phyloP scores from a whole-genome alignment of 2,797 vertebrate species.

The Delichon dasypus region DNA sequence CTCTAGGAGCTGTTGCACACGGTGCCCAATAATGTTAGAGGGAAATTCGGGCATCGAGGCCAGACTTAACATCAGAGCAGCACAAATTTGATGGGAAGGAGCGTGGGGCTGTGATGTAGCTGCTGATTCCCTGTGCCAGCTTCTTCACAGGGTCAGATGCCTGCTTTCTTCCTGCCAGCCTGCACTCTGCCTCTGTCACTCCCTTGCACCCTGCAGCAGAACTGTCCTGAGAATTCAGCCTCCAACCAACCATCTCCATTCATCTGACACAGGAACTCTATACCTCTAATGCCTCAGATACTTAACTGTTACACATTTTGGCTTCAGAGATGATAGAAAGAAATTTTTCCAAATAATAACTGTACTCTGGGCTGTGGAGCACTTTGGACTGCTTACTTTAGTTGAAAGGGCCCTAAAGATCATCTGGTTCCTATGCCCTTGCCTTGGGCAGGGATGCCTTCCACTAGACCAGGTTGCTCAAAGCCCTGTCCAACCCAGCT shows the following conservation, averaged over 20 bases:
- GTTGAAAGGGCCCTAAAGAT: not conserved
- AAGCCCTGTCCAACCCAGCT: not conserved
- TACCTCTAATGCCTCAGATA: not conserved
- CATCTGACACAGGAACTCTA: not conserved
- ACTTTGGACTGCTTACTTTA: not conserved
- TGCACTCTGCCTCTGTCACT: not conserved
- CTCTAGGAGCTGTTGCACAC: not conserved
- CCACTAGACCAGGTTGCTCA: not conserved
- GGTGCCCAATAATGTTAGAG: not conserved
- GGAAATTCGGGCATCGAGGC: not conserved
- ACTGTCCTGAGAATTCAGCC: not conserved
- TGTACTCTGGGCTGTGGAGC: not conserved
- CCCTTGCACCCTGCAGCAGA: not conserved
- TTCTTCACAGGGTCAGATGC: accelerated
- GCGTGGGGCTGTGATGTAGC: accelerated
- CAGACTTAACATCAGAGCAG: not conserved
- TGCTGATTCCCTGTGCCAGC: not conserved
- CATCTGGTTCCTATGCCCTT: not conserved
- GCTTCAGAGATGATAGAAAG: not conserved
- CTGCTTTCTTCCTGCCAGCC: not conserved
- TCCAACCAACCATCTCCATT: not conserved
- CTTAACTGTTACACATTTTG: not conserved
- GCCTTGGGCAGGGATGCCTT: not conserved
- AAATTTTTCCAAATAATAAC: not conserved
- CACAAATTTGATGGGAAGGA: not conserved